Evolutionary conservation across 2,888 invertebrate species (phyloP).

Genomic region (Cosmia trapezina): DNA sequence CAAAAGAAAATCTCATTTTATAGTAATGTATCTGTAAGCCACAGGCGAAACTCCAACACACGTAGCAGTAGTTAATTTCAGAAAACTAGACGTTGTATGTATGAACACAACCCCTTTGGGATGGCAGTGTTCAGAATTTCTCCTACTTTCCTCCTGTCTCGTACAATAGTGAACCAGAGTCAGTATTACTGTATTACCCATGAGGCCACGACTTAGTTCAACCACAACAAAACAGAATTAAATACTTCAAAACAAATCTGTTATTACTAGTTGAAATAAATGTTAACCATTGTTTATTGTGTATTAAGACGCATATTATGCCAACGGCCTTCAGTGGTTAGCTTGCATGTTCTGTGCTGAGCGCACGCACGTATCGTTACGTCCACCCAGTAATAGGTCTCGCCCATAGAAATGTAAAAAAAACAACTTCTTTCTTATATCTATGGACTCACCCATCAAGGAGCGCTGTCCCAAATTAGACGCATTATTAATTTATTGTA

Average conservation of each 20-base stretch:
- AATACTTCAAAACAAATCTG: slow-evolving; percentile 19
- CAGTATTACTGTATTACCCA: too few species aligned
- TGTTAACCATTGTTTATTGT: slow-evolving; percentile 60
- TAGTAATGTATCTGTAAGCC: not conserved
- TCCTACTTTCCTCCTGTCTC: not conserved
- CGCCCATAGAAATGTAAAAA: too few species aligned
- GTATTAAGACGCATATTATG: not conserved
- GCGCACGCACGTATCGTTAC: too few species aligned
- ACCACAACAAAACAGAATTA: not conserved
- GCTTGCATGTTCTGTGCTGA: too few species aligned
- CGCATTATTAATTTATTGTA: too few species aligned
- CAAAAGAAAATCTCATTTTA: not conserved
- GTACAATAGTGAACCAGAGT: not conserved
- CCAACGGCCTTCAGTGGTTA: too few species aligned
- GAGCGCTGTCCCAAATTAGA: too few species aligned
- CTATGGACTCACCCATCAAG: too few species aligned
- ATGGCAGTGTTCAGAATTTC: not conserved
- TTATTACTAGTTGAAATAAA: slow-evolving; percentile 63
- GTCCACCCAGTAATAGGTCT: too few species aligned
- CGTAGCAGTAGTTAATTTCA: not conserved
- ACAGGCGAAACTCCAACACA: not conserved
- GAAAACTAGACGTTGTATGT: slow-evolving; percentile 14
- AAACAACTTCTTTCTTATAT: too few species aligned
- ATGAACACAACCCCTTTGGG: slow-evolving; percentile 9
- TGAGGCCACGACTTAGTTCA: not conserved